Percentiles rank a stretch among this genome's conserved stretches.
Evolutionary conservation across 2,113 vertebrate genomes (phyloP).

Genomic region (Chrysemys picta): DNA sequence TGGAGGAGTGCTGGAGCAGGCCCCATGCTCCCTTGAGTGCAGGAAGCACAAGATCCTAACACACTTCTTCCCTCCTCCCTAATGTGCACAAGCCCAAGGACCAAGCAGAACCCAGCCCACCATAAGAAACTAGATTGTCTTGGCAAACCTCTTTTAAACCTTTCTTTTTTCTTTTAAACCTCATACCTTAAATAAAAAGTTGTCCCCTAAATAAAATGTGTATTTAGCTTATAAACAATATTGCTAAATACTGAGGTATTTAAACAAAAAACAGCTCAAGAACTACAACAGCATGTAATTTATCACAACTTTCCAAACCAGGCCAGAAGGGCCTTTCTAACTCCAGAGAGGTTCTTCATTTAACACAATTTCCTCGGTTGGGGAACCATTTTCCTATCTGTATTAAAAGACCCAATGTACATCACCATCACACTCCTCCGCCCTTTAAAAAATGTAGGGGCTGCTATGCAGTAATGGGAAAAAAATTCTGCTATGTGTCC

Average conservation of each 20-base stretch:
- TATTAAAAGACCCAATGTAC: background rate
- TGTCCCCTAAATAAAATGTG: conserved; percentile 12
- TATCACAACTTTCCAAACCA: conserved; percentile 35
- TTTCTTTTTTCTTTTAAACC: background rate
- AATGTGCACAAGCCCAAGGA: background rate
- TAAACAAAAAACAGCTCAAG: conserved; percentile 7
- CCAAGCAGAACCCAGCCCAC: background rate
- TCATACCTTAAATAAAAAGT: background rate
- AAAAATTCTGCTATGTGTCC: conserved; percentile 39
- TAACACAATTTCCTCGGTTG: background rate
- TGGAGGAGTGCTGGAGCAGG: background rate
- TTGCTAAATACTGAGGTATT: conserved; percentile 35
- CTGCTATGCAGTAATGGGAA: conserved; percentile 24
- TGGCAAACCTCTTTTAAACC: background rate
- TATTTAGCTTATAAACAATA: conserved; percentile 25
- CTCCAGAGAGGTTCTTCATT: background rate
- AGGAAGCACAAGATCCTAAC: background rate
- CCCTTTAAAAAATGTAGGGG: conserved; percentile 1
- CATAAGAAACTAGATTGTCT: conserved; percentile 5
- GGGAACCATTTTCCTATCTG: background rate
- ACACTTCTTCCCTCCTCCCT: background rate
- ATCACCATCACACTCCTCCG: background rate
- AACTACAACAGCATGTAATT: conserved; percentile 22
- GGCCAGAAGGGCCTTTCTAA: background rate
- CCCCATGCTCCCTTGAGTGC: background rate